Base-by-base conservation (phyloP, 1,140 invertebrate genomes). In the Bombus polaris region DNA sequence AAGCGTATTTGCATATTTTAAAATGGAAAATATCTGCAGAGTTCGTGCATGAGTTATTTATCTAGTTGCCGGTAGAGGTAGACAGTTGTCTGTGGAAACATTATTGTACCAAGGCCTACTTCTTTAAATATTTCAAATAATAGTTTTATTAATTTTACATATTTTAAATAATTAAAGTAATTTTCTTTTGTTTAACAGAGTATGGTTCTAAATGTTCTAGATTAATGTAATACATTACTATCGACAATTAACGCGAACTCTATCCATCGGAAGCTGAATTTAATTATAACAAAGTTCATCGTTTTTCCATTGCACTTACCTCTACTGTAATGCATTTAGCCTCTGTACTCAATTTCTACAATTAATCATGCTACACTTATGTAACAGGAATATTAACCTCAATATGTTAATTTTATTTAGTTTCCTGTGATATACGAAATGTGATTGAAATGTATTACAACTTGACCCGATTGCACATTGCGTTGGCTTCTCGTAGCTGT, bases 391-490 rank as follows among this genome's bases (percentile, higher is more conserved):
- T 47, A n/a, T 68, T 62, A 79, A 44, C 62, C 62, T 32, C 62
- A 47, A 44, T 79, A 79, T 79, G n/a, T 68, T 79, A 79, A 79
- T 79, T 66, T 79, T 79, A 68, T 79, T 66, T 79, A 47, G 28
- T 37, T 35, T 78, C 18, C 12, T 28, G 10, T 66, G 39, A 66
- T 39, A 37, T 65, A 77, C 25, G 57, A 44, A 65, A 42, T 42
- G 57, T 65, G 57, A 77, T 76, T 65, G 28, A 77, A 28, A 53
- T 53, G 37, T 65, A 22, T 28, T 53, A 42, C 76, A 42, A 78
- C 59, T 66, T 79, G n/a, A 68, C 62, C n/a, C 62, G 22, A n/a
- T 47, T 65, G 77, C 2, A 44, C 77, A 66, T 79, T 79, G 10
- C 12, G 42, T 47, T 79, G 57, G 37, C 57, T 79, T 79, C 77